Percentiles rank a stretch among this genome's conserved stretches.
phyloP scores from a whole-genome alignment of 2,888 invertebrate genomes.

The Tenthredo distinguenda region DNA sequence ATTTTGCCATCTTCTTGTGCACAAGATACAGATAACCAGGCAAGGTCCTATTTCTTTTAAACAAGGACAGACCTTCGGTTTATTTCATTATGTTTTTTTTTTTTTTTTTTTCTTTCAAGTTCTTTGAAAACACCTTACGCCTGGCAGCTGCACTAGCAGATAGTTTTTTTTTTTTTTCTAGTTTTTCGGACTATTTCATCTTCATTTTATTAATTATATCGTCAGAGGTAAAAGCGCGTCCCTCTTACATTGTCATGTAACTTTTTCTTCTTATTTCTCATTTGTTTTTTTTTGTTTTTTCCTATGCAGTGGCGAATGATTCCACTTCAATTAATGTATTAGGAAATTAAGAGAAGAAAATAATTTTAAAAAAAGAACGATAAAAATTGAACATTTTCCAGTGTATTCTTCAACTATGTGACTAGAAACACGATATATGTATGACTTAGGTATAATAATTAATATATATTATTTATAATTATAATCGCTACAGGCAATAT shows the following conservation, averaged over 20 bases:
- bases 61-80: neutral
- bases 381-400: constrained; percentile 3
- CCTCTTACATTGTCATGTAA: constrained; percentile 7
- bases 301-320: neutral
- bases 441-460: constrained; percentile 71
- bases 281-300: neutral
- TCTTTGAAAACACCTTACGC: neutral
- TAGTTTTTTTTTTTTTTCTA: constrained; percentile 49
- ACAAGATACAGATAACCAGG: constrained; percentile 37
- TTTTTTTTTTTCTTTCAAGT: neutral
- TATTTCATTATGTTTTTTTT: neutral
- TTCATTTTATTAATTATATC: neutral
- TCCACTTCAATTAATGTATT: neutral
- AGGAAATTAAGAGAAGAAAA: neutral
- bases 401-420: constrained; percentile 66
- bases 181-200: constrained; percentile 49
- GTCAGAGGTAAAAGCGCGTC: neutral
- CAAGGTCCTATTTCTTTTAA: constrained; percentile 32
- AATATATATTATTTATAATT: constrained; percentile 61
- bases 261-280: neutral
- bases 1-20: constrained; percentile 52
- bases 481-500: constrained; percentile 55
- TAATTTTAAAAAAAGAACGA: neutral
- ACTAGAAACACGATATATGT: constrained; percentile 75
- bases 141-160: constrained; percentile 29